Conservation (phyloP, 2,888 invertebrate species). For the Caenorhabditis sinica region DNA sequence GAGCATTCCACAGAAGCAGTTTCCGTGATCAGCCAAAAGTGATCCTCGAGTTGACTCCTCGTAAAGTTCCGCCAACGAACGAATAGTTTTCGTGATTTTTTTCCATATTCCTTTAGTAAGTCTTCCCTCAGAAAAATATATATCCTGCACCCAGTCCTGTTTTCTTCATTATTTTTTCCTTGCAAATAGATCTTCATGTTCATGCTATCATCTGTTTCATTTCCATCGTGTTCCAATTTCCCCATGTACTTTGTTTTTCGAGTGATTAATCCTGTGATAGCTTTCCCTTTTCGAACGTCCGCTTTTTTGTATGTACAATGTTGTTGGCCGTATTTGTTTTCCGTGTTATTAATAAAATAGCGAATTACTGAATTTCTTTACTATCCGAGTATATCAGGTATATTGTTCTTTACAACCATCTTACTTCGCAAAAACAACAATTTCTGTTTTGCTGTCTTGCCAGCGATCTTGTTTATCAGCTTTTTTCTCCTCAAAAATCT, state of each 20-base stretch:
- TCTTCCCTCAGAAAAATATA: neutral
- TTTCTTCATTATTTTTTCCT: constrained; percentile 9
- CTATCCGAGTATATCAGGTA: neutral
- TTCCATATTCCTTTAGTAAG: neutral
- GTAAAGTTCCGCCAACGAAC: constrained; percentile 22
- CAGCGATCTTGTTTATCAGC: neutral
- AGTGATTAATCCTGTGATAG: constrained; percentile 52
- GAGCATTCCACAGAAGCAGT: constrained; percentile 41
- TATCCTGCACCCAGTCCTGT: constrained; percentile 46
- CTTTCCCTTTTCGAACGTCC: constrained; percentile 11
- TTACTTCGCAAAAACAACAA: constrained; percentile 21
- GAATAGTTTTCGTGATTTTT: constrained; percentile 21
- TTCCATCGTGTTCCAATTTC: constrained; percentile 1
- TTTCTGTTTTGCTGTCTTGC: constrained; percentile 23
- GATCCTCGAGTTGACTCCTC: constrained; percentile 57
- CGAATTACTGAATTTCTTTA: neutral
- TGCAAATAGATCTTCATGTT: constrained; percentile 47
- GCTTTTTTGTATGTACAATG: constrained; percentile 39
- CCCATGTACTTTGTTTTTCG: constrained; percentile 56
- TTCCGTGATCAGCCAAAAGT: constrained; percentile 66
- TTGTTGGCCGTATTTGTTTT: constrained; percentile 24
- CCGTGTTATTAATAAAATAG: constrained; percentile 43
- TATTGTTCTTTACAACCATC: constrained; percentile 27
- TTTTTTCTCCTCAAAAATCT: neutral
- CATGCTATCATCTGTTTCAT: constrained; percentile 55